A percentile compares a stretch with the other conserved stretches of the same genome.
phyloP scores from a whole-genome alignment of 37 sponge, comb jelly and placozoan genomes.

The Oopsacas minuta region DNA sequence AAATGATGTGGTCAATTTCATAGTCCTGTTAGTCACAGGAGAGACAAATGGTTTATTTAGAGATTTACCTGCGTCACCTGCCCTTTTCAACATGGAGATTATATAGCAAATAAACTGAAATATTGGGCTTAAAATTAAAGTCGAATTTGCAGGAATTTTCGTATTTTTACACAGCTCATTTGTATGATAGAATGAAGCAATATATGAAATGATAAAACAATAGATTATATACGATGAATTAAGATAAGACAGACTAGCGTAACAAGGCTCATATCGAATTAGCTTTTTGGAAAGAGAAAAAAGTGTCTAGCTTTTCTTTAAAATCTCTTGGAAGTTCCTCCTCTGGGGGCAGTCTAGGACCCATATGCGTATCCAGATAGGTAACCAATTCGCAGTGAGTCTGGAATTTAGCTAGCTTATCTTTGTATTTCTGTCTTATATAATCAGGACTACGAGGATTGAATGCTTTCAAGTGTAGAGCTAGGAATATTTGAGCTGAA shows the following conservation, averaged over 20 bases:
- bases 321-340: constrained; percentile 40
- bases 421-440: constrained; percentile 68
- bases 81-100: not conserved
- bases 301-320: constrained; percentile 33
- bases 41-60: not conserved
- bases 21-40: not conserved
- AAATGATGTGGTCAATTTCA: not conserved
- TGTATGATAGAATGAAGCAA: too few species aligned
- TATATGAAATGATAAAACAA: too few species aligned
- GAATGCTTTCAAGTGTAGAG: constrained; percentile 82
- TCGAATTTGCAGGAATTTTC: too few species aligned
- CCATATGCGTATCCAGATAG: constrained; percentile 59
- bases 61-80: not conserved
- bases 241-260: too few species aligned
- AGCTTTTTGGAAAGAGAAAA: constrained; percentile 31
- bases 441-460: constrained; percentile 59
- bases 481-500: constrained; percentile 74
- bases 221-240: too few species aligned
- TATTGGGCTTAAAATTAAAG: too few species aligned
- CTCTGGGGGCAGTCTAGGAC: constrained; percentile 5
- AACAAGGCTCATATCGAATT: not conserved
- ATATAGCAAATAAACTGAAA: too few species aligned
- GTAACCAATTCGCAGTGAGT: constrained; percentile 62
- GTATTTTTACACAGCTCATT: too few species aligned
- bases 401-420: constrained; percentile 60